phyloP scores from a whole-genome alignment of 2,113 vertebrate genomes.

The Pelecanoides urinatrix region DNA sequence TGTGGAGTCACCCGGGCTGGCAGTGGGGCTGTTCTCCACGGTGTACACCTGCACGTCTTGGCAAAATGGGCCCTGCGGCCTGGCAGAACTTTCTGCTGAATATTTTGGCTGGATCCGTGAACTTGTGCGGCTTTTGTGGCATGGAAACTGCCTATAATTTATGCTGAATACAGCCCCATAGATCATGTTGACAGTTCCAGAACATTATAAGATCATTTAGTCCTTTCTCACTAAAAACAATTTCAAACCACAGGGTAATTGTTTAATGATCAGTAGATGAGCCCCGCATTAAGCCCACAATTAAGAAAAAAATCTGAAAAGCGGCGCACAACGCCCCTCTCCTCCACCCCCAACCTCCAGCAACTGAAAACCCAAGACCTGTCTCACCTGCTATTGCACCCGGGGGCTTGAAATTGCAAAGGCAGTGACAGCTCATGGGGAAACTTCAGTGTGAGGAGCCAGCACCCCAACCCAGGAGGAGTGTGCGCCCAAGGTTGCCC shows the following conservation, averaged over 20 bases:
- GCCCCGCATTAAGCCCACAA: not conserved
- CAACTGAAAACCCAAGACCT: not conserved
- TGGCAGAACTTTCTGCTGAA: slow-evolving; percentile 38
- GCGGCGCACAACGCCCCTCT: not conserved
- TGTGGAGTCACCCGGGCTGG: not conserved
- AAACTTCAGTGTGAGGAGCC: not conserved
- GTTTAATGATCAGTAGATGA: not conserved
- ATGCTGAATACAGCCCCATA: not conserved
- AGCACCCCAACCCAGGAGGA: not conserved
- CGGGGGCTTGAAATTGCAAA: not conserved
- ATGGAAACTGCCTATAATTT: slow-evolving; percentile 54
- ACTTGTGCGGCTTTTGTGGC: slow-evolving; percentile 51
- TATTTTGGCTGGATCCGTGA: slow-evolving; percentile 41
- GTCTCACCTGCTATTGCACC: not conserved
- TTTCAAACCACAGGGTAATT: not conserved
- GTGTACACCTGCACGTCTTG: slow-evolving; percentile 39
- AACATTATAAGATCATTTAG: not conserved
- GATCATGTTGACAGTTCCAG: slow-evolving; percentile 24
- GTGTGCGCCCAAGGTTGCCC: not conserved
- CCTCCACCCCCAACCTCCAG: not conserved
- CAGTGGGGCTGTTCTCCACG: not conserved
- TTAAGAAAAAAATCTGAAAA: not conserved
- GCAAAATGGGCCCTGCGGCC: not conserved
- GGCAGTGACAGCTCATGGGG: accelerated
- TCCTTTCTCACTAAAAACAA: not conserved